These are phyloP conservation scores for Parotia lawesii DNA, from an alignment of 2,113 vertebrate genomes.

Conservation along the genomic window DNA sequence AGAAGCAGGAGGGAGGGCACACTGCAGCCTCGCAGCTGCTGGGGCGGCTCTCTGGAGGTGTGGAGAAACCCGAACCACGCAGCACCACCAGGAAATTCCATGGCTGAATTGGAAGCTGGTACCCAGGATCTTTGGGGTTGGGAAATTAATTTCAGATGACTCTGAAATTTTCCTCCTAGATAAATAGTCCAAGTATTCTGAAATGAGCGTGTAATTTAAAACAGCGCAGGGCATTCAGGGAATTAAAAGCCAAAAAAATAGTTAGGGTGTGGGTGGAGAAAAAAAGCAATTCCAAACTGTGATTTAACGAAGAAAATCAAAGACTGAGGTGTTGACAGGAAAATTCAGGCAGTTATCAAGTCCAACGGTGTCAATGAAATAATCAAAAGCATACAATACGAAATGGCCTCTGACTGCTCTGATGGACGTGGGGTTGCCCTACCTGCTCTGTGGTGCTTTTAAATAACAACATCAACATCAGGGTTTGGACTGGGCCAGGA, in stretches of 20 bases:
- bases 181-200: constrained; percentile 52
- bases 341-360: constrained; percentile 51
- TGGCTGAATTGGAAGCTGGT: constrained; percentile 59
- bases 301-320: constrained; percentile 23
- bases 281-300: constrained; percentile 10
- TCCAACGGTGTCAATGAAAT: constrained; percentile 40
- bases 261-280: background rate
- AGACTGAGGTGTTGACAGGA: constrained; percentile 20
- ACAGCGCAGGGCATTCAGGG: constrained; percentile 17
- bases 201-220: constrained; percentile 67
- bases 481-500: background rate
- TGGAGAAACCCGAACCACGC: background rate
- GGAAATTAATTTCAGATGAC: constrained; percentile 70
- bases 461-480: background rate
- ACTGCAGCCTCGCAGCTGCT: background rate
- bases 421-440: background rate
- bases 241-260: constrained; percentile 18
- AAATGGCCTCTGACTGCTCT: background rate
- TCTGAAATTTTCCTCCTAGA: constrained; percentile 61
- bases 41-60: background rate
- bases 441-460: background rate
- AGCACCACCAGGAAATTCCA: constrained; percentile 64
- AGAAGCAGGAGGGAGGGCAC: background rate
- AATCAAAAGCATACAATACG: background rate
- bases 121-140: constrained; percentile 59